These are phyloP conservation scores for Cynaeus angustus DNA, from an alignment of 2,888 invertebrate species.

Conservation along the genomic window DNA sequence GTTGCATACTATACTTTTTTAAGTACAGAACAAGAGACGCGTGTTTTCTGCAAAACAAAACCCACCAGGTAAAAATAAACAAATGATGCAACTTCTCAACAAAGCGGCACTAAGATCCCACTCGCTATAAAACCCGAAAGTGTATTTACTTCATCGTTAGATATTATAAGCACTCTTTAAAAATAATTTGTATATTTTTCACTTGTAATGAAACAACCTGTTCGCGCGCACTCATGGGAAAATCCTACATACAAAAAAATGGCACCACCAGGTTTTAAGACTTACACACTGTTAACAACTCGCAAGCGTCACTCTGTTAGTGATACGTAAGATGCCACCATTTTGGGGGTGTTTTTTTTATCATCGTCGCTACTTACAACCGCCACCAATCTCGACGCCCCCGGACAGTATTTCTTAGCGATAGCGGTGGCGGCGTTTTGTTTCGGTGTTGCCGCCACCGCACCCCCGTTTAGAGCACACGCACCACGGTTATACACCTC, in stretches of 20 bases:
- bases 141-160: no score
- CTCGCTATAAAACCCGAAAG: background rate
- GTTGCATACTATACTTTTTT: no score
- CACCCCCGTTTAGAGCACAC: slow-evolving; percentile 68
- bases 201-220: background rate
- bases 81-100: background rate
- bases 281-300: slow-evolving; percentile 45
- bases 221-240: background rate
- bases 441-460: slow-evolving; percentile 65
- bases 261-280: slow-evolving; percentile 25
- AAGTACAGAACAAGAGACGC: no score
- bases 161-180: no score
- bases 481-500: slow-evolving; percentile 76
- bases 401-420: slow-evolving; percentile 67
- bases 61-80: no score
- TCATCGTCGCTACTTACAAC: slow-evolving; percentile 68
- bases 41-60: no score
- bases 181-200: background rate
- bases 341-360: slow-evolving; percentile 16
- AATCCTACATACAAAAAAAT: slow-evolving; percentile 19
- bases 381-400: slow-evolving; percentile 60
- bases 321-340: slow-evolving; percentile 52
- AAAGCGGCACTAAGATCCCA: background rate
- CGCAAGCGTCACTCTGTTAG: slow-evolving; percentile 62
- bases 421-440: slow-evolving; percentile 58